Evolutionary conservation across 2,797 vertebrate genomes (phyloP).

Genomic region (Bradypus variegatus): DNA sequence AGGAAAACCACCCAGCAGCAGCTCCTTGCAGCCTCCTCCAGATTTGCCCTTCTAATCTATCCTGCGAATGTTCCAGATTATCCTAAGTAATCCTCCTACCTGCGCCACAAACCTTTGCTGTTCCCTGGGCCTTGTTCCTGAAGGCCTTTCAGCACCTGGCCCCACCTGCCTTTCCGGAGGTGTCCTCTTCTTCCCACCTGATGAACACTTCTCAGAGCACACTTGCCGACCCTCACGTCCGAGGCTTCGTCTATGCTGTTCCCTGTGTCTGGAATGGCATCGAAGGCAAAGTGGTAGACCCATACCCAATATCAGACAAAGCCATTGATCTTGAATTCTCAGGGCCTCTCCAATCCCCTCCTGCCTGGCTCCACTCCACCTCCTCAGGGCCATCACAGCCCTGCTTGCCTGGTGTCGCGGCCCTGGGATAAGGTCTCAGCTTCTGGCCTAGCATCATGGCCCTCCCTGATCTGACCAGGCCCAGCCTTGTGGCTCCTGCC

Average conservation of each 20-base stretch:
- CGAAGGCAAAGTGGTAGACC: not conserved
- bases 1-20: not conserved
- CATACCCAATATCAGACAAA: not conserved
- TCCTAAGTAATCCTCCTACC: not conserved
- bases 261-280: not conserved
- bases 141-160: not conserved
- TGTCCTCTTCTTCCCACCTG: not conserved
- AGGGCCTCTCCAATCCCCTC: not conserved
- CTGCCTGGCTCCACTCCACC: not conserved
- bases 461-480: not conserved
- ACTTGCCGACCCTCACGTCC: not conserved
- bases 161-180: not conserved
- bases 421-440: not conserved
- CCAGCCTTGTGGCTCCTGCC: not conserved
- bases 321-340: not conserved
- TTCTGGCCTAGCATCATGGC: not conserved
- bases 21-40: not conserved
- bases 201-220: not conserved
- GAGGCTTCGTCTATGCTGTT: fast-evolving
- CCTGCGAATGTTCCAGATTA: not conserved
- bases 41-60: not conserved
- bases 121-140: not conserved
- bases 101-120: not conserved
- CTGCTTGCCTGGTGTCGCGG: not conserved
- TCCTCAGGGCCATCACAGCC: not conserved